A percentile compares a stretch with the other conserved stretches of the same genome.
Conservation (phyloP, 2,888 invertebrate species). For the Thyatira batis region DNA sequence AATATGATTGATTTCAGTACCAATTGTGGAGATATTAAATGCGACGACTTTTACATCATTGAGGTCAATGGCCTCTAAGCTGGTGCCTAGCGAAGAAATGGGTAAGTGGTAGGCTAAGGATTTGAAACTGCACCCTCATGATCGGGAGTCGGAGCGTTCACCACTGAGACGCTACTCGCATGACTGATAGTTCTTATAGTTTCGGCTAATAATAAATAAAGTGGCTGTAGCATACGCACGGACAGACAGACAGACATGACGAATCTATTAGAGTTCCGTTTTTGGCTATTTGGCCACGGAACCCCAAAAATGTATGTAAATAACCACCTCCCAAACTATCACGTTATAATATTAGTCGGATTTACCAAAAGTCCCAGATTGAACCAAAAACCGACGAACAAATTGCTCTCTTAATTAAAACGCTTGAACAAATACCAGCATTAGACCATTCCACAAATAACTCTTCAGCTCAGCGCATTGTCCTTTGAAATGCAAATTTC, state of each 20-base stretch:
- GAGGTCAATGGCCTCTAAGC: conserved; percentile 72
- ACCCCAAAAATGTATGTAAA: no score
- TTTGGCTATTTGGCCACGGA: no score
- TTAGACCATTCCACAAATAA: neutral
- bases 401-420: neutral
- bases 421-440: neutral
- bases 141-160: no score
- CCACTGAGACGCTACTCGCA: no score
- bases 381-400: neutral
- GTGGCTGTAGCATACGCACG: no score
- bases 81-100: conserved; percentile 70
- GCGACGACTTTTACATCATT: conserved; percentile 75
- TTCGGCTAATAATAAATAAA: no score
- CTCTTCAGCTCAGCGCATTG: neutral
- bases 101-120: no score
- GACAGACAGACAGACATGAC: no score
- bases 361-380: neutral
- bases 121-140: no score
- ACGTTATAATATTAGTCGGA: neutral
- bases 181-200: no score
- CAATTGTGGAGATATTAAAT: conserved; percentile 69
- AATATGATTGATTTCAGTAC: conserved; percentile 53
- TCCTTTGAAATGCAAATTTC: neutral
- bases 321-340: no score
- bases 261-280: no score